Conservation (phyloP, 2,113 vertebrate genomes). For the Chloropsis cyanopogon region DNA sequence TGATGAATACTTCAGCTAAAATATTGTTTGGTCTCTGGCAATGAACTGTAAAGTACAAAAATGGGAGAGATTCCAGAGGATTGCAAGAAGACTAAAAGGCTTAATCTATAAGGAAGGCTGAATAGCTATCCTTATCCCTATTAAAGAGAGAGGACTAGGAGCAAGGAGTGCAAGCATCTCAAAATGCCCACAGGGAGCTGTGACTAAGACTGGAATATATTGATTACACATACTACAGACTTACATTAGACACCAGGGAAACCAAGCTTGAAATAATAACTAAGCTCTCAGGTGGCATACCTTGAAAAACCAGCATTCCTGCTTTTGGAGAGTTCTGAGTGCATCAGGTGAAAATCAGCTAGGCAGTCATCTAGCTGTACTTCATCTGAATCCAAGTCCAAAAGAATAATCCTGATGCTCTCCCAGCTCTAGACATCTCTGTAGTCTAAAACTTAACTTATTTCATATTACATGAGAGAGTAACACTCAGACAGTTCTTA, state of each 20-base stretch:
- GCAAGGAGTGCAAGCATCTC: neutral
- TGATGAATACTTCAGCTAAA: slow-evolving; percentile 13
- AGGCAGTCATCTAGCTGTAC: neutral
- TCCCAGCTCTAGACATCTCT: neutral
- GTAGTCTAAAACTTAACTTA: neutral
- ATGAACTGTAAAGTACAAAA: neutral
- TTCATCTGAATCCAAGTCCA: neutral
- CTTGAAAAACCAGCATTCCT: neutral
- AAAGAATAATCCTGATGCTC: neutral
- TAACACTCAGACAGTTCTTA: neutral
- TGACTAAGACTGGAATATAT: neutral
- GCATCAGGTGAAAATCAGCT: neutral
- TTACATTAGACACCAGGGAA: neutral
- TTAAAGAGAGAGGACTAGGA: neutral
- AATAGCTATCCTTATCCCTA: neutral
- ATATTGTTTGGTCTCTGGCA: neutral
- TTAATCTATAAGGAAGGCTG: neutral
- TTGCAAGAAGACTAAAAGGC: neutral
- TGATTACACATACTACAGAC: neutral
- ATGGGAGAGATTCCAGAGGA: neutral
- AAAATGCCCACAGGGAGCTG: neutral
- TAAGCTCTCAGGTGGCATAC: neutral
- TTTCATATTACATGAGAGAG: neutral
- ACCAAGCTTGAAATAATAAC: neutral
- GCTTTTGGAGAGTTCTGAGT: neutral